A percentile compares a stretch with the other conserved stretches of the same genome.
Evolutionary conservation across 2,888 invertebrate species (phyloP).

Genomic region (Agapostemon virescens): DNA sequence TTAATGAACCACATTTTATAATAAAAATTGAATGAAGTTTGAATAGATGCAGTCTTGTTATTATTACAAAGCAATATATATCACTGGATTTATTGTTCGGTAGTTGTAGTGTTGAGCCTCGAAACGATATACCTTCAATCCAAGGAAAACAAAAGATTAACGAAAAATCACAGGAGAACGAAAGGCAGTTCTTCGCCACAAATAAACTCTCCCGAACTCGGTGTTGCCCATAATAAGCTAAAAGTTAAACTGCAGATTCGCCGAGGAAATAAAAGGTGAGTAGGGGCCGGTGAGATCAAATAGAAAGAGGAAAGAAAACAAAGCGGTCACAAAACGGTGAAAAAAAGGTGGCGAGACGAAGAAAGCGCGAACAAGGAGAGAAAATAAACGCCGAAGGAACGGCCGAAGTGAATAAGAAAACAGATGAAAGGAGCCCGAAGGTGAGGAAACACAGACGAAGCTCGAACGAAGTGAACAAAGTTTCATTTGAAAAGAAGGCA

Average conservation of each 20-base stretch:
- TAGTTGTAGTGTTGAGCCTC: too few species aligned
- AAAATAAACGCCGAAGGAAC: constrained; percentile 14
- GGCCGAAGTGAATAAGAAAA: constrained; percentile 4
- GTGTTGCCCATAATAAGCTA: neutral
- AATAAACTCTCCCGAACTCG: neutral
- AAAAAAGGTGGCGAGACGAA: neutral
- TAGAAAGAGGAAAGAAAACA: neutral
- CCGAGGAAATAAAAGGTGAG: neutral
- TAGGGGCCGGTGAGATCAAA: neutral
- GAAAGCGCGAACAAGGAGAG: constrained; percentile 3
- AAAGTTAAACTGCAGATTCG: neutral
- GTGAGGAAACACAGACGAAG: constrained; percentile 15
- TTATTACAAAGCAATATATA: too few species aligned
- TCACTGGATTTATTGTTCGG: too few species aligned
- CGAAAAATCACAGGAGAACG: neutral
- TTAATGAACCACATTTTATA: too few species aligned
- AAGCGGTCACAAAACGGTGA: neutral
- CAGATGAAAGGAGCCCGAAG: constrained; percentile 7
- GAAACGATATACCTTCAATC: too few species aligned
- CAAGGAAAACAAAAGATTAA: too few species aligned
- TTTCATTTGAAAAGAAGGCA: constrained; percentile 25
- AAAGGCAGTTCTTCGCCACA: neutral
- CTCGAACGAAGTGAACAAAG: constrained; percentile 30
- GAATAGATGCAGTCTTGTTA: too few species aligned
- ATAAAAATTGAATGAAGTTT: too few species aligned